Conservation (phyloP, 2,797 vertebrate genomes). For the Anguilla pacifica region DNA sequence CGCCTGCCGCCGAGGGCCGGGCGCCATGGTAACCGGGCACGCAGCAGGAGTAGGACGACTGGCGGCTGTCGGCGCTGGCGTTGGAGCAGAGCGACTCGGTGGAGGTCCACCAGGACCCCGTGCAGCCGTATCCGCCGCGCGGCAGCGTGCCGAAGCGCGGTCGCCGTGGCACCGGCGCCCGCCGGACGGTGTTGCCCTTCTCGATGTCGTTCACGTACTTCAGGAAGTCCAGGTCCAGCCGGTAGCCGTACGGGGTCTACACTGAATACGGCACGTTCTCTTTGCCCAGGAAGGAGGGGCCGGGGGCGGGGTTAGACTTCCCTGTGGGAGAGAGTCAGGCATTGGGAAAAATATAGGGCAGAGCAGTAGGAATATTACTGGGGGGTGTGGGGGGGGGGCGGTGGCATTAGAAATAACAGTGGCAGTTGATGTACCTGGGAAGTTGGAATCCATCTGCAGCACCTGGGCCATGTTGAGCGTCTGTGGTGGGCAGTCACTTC, state of each 20-base stretch:
- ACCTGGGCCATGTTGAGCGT: slow-evolving; percentile 84
- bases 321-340: slow-evolving; percentile 56
- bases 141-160: slow-evolving; percentile 85
- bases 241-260: slow-evolving; percentile 92
- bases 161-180: slow-evolving; percentile 80
- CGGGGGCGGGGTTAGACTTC: slow-evolving; percentile 74
- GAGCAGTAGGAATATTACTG: background rate
- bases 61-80: slow-evolving; percentile 87
- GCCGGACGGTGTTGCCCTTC: slow-evolving; percentile 88
- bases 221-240: slow-evolving; percentile 91
- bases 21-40: slow-evolving; percentile 81
- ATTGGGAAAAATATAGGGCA: background rate
- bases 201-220: slow-evolving; percentile 95
- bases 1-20: slow-evolving; percentile 54
- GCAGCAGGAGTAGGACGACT: slow-evolving; percentile 88
- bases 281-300: slow-evolving; percentile 71
- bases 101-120: slow-evolving; percentile 90
- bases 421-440: slow-evolving; percentile 74
- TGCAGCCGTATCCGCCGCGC: slow-evolving; percentile 77
- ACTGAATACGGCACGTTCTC: slow-evolving; percentile 85
- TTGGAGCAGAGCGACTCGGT: slow-evolving; percentile 91
- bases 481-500: slow-evolving; percentile 50
- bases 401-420: background rate
- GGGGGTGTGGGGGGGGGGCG: background rate
- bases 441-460: slow-evolving; percentile 83